These are phyloP conservation scores for Thumatha senex DNA, from an alignment of 2,888 invertebrate species.

Conservation along the genomic window DNA sequence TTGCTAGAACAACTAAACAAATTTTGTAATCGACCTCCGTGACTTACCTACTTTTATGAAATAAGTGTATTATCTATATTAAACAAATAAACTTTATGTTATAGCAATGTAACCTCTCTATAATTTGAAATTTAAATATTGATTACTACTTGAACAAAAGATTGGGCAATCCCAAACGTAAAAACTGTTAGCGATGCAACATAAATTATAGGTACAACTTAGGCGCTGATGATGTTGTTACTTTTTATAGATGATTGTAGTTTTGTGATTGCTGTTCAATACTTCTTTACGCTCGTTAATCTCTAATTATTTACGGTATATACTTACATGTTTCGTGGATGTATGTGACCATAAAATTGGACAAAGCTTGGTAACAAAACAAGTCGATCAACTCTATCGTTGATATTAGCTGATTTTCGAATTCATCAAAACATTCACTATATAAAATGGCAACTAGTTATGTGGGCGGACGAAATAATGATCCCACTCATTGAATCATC, in stretches of 20 bases:
- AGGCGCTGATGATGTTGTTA: too few relatives aligned
- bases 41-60: conserved; percentile 20
- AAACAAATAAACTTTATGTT: background rate
- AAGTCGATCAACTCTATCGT: conserved; percentile 17
- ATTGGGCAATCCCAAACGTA: too few relatives aligned
- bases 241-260: too few relatives aligned
- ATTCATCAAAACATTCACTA: background rate
- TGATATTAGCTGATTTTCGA: background rate
- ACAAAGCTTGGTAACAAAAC: conserved; percentile 1
- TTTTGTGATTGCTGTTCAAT: too few relatives aligned
- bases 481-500: background rate
- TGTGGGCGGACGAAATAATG: background rate
- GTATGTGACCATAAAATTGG: background rate
- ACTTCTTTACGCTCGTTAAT: too few relatives aligned
- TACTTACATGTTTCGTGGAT: too few relatives aligned
- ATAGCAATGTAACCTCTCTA: background rate
- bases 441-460: background rate
- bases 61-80: background rate
- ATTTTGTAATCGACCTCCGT: conserved; percentile 40
- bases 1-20: conserved; percentile 44
- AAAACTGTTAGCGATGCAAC: too few relatives aligned
- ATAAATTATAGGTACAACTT: too few relatives aligned
- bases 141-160: too few relatives aligned
- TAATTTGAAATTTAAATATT: too few relatives aligned
- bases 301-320: too few relatives aligned